phyloP scores from a whole-genome alignment of 2,797 vertebrate species.

The Lagothrix lagotricha region DNA sequence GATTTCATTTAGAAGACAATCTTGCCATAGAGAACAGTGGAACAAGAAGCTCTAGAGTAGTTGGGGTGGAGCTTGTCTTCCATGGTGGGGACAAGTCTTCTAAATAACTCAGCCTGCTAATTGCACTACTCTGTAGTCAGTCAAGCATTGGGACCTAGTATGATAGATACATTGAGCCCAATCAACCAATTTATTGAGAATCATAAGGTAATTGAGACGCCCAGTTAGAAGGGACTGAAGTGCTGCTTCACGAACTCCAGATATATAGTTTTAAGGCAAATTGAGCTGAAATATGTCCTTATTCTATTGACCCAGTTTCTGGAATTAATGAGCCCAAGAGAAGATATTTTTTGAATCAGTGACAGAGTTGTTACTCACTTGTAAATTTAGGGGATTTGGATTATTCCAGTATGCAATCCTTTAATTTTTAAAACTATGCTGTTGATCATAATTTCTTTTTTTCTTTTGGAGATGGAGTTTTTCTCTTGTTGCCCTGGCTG shows the following conservation, averaged over 20 bases:
- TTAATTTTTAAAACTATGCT: not conserved
- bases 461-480: not conserved
- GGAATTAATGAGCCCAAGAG: not conserved
- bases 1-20: not conserved
- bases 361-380: not conserved
- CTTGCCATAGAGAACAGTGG: not conserved
- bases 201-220: conserved; percentile 54
- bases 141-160: not conserved
- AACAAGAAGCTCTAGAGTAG: not conserved
- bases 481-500: not conserved
- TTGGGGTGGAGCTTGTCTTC: not conserved
- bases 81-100: not conserved
- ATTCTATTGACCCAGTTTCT: not conserved
- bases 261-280: conserved; percentile 38
- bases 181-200: conserved; percentile 45
- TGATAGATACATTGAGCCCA: not conserved
- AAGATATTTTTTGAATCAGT: not conserved
- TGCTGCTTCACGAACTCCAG: not conserved
- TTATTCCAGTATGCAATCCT: not conserved
- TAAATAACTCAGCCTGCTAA: not conserved
- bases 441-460: not conserved
- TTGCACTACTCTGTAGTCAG: conserved; percentile 1
- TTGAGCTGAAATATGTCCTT: conserved; percentile 24
- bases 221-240: not conserved
- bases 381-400: not conserved